Evolutionary conservation across 2,113 vertebrate species (phyloP).

Genomic region (Alligator sinensis): DNA sequence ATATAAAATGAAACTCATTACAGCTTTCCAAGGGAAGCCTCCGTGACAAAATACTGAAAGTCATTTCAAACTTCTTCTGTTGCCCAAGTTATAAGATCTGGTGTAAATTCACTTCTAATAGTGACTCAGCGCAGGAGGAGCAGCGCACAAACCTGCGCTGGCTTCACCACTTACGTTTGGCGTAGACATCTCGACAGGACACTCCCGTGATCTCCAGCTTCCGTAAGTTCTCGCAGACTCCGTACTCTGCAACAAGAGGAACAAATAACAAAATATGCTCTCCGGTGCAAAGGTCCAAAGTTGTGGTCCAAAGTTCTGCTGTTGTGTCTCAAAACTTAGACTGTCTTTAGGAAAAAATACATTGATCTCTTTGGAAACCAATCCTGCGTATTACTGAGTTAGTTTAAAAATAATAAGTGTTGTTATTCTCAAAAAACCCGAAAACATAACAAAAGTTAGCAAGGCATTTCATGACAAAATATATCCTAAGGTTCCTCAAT

Average conservation of each 20-base stretch:
- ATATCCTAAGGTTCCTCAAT: not conserved
- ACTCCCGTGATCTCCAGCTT: slow-evolving; percentile 91
- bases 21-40: not conserved
- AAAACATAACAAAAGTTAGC: not conserved
- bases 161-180: slow-evolving; percentile 89
- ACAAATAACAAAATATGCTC: fast-evolving
- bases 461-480: fast-evolving
- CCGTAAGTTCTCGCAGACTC: slow-evolving; percentile 90
- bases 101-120: not conserved
- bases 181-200: slow-evolving; percentile 92
- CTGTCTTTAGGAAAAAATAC: not conserved
- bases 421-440: too few species aligned
- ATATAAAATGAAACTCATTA: not conserved
- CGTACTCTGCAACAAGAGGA: slow-evolving; percentile 88
- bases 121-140: fast-evolving
- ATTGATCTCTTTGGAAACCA: not conserved
- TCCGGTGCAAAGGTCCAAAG: not conserved
- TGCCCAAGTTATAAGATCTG: not conserved
- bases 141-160: not conserved
- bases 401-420: not conserved
- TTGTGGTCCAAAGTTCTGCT: not conserved
- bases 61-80: not conserved
- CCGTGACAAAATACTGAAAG: not conserved
- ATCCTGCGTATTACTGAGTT: not conserved
- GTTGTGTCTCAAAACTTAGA: not conserved